Base-by-base conservation (phyloP, 1,140 invertebrate species). In the Pogonomyrmex californicus region DNA sequence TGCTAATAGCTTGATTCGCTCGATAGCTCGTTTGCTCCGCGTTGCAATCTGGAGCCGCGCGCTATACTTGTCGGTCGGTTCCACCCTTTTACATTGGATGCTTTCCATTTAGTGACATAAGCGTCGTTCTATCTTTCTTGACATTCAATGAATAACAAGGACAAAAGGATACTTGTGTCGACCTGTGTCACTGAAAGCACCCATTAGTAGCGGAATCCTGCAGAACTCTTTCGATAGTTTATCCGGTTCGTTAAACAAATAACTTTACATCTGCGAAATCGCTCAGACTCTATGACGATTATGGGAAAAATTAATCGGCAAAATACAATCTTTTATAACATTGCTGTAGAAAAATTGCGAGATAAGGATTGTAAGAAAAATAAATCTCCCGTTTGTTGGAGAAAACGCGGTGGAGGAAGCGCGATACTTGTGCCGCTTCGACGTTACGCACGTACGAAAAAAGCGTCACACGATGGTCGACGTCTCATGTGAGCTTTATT, bases 1-100 rank as follows among this genome's bases (percentile, higher is more conserved):
- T 94, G 92, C 92, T 93, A 93, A 94, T 95, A 93, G 91, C 68
- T 92, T 92, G 90, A 93, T 93, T 91, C 92, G 92, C 91, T 94
- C 93, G 91, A 91, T 92, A 90, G 58, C n/a, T n/a, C 77, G 56
- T 76, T 70, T 44, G n/a, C 73, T 41, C 47, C 12, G 9, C 58
- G 36, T 54, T 79, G 51, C 38, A 36, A 85, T 66, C 38, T 41
- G 36, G 36, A 47, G 54, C 71, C 62, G 44, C 71, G 38, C 38
- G 47, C 44, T 70, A 44, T n/a, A 77, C 54, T 71, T 86, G n/a
- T n/a, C n/a, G 78, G 83, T 82, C 36, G 41, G 23, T 71, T 70
- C 38, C 38, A 47, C 33, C 23, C 54, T 41, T 23, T 60, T 14
- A 23, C 1, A 58, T 17, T 54, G 23, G 23, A 23, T 23, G 23